A percentile compares a stretch with the other conserved stretches of the same genome.
Evolutionary conservation across 2,113 vertebrate genomes (phyloP).

Genomic region (Tilapia sparmanii): DNA sequence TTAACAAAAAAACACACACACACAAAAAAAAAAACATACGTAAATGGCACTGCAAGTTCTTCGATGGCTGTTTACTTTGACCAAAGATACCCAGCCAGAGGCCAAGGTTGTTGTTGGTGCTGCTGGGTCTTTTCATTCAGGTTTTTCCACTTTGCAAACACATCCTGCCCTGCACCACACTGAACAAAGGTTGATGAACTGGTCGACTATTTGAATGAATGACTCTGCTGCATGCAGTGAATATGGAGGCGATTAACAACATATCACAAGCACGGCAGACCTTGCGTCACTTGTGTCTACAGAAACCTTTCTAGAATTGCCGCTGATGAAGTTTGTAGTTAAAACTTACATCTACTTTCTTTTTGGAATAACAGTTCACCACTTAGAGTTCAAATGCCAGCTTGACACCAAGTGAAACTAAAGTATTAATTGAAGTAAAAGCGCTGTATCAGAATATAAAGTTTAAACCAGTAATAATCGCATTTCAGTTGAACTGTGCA

Average conservation of each 20-base stretch:
- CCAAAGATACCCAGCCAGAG: constrained; percentile 34
- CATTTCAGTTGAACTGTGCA: background rate
- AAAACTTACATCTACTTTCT: background rate
- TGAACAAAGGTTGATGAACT: constrained; percentile 71
- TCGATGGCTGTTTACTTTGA: constrained; percentile 59
- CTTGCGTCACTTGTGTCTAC: background rate
- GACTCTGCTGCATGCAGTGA: constrained; percentile 20
- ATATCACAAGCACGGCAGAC: background rate
- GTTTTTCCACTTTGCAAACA: constrained; percentile 67
- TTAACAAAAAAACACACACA: background rate
- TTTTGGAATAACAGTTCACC: background rate
- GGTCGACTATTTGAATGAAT: constrained; percentile 31
- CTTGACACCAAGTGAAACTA: fast-evolving
- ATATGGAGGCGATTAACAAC: background rate
- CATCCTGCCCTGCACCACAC: constrained; percentile 21
- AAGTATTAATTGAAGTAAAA: background rate
- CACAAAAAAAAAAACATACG: background rate
- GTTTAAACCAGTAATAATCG: background rate
- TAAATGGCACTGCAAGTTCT: constrained; percentile 38
- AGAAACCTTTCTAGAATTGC: background rate
- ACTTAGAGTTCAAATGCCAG: background rate
- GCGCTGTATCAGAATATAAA: background rate
- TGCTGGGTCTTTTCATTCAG: constrained; percentile 61
- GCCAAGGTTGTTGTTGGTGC: constrained; percentile 71
- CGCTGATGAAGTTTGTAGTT: background rate